Evolutionary conservation across 2,888 invertebrate genomes (phyloP).

Genomic region (Empis livida): DNA sequence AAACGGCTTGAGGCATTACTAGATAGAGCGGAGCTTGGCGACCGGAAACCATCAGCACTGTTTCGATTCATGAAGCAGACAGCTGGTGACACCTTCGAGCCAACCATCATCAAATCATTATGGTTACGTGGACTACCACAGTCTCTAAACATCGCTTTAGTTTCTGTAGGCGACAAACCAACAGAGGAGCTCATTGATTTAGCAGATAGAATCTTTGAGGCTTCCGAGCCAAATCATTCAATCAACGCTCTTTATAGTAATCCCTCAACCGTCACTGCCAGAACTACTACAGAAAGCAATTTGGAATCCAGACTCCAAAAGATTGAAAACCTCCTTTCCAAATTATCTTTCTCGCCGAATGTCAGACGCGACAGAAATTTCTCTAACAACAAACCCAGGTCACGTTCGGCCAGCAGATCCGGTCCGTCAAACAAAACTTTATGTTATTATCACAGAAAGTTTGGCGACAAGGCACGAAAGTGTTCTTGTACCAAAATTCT

Average conservation of each 20-base stretch:
- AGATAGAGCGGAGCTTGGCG: conserved; percentile 4
- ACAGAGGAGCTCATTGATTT: conserved; percentile 1
- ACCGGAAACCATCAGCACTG: conserved; percentile 4
- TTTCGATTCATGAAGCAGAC: conserved; percentile 4
- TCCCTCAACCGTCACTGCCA: no score
- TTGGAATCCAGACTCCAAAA: no score
- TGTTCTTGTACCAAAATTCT: background rate
- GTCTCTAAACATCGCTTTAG: conserved; percentile 3
- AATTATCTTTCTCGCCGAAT: no score
- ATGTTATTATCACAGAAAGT: conserved; percentile 1
- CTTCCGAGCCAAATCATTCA: background rate
- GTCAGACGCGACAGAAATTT: no score
- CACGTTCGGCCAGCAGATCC: no score
- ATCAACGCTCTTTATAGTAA: no score
- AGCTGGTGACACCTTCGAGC: conserved; percentile 1
- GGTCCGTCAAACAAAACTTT: no score
- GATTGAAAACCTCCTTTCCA: no score
- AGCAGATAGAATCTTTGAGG: conserved; percentile 5
- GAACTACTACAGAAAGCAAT: no score
- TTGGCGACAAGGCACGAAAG: background rate
- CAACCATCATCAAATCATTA: background rate
- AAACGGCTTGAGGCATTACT: conserved; percentile 1
- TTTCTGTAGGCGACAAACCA: conserved; percentile 2
- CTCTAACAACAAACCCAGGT: no score
- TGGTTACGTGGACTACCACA: conserved; percentile 4